Conservation (phyloP, 37 sponge, comb jelly and placozoan genomes). For the Chondrilla cf. caribensis region DNA sequence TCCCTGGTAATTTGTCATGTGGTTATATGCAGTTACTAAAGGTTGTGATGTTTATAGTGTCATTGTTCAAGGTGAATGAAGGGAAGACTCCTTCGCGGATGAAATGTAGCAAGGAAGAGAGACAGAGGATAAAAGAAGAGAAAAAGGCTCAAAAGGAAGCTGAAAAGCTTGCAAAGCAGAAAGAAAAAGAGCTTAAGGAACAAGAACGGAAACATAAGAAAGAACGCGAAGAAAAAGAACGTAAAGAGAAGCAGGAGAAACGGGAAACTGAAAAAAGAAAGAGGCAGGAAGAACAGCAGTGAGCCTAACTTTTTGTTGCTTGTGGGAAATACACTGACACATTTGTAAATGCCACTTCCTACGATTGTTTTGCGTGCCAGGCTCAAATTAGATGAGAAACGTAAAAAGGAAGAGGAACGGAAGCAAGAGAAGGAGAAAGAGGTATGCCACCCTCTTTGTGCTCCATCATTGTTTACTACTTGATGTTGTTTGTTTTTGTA, state of each 20-base stretch:
- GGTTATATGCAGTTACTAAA: too few species aligned
- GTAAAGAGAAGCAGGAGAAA: constrained; percentile 29
- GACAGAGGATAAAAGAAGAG: background rate
- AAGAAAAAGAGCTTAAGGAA: constrained; percentile 32
- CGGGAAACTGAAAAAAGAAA: constrained; percentile 19
- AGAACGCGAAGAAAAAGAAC: constrained; percentile 40
- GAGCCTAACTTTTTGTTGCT: too few species aligned
- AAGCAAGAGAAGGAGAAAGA: constrained; percentile 38
- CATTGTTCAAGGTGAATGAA: too few species aligned
- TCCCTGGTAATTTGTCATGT: too few species aligned
- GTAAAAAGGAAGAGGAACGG: constrained; percentile 17
- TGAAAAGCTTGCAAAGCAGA: constrained; percentile 26
- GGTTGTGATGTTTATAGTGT: too few species aligned
- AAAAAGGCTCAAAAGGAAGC: background rate
- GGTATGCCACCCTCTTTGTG: background rate
- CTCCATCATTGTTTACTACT: background rate
- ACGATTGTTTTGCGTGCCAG: too few species aligned
- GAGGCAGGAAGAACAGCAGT: constrained; percentile 39
- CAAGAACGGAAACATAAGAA: constrained; percentile 42
- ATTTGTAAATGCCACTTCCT: too few species aligned
- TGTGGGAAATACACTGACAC: too few species aligned
- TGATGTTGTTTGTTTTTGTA: background rate
- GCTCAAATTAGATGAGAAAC: background rate
- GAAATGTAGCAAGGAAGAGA: background rate
- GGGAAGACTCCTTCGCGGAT: too few species aligned